Evolutionary conservation across 2,797 vertebrate genomes (phyloP).

Genomic region (Nasua narica): DNA sequence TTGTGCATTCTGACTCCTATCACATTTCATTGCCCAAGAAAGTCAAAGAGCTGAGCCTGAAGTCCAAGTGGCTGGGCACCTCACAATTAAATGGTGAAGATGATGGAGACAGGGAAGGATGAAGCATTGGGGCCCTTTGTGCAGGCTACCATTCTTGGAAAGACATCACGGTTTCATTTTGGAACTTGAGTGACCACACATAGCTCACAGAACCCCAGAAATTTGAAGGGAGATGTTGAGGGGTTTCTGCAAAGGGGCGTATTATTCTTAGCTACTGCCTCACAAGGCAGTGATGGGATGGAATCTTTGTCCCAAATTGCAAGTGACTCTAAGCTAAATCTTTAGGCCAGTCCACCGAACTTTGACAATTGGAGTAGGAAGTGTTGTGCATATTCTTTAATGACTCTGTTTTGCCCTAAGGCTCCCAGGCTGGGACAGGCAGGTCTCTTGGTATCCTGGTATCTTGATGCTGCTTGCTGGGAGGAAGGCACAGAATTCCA

Average conservation of each 20-base stretch:
- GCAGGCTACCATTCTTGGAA: not conserved
- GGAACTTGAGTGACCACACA: not conserved
- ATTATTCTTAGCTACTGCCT: not conserved
- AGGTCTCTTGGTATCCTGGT: not conserved
- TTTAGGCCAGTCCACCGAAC: not conserved
- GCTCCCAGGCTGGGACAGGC: not conserved
- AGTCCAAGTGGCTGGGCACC: not conserved
- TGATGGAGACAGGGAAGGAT: not conserved
- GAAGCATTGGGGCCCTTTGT: not conserved
- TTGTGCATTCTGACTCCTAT: not conserved
- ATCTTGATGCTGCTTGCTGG: not conserved
- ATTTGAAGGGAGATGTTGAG: not conserved
- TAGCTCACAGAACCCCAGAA: not conserved
- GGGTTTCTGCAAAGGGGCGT: not conserved
- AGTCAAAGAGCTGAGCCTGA: not conserved
- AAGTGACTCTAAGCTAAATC: not conserved
- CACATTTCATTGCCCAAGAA: not conserved
- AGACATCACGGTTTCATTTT: not conserved
- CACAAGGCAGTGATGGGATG: not conserved
- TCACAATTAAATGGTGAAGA: not conserved
- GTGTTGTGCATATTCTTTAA: not conserved
- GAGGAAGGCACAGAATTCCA: not conserved
- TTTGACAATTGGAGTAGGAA: not conserved
- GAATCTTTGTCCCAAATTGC: not conserved
- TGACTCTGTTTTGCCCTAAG: not conserved